phyloP scores from a whole-genome alignment of 2,113 vertebrate species.

The Tachuris rubrigastra region DNA sequence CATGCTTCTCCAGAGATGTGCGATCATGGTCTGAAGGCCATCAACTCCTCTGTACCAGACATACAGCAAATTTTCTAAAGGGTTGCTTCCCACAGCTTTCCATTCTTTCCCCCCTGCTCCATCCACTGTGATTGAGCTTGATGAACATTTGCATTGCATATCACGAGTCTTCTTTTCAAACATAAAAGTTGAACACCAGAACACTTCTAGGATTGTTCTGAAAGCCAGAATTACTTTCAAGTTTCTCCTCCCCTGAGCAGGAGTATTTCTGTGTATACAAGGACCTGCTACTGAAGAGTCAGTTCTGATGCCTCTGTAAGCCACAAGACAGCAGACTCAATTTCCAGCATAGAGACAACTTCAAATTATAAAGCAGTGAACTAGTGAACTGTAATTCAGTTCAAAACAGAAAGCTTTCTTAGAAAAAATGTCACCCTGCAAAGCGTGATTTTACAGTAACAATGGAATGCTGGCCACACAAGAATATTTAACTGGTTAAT shows the following conservation, averaged over 20 bases:
- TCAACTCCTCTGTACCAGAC: not conserved
- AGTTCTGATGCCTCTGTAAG: not conserved
- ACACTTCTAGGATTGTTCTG: not conserved
- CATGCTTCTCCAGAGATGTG: rapidly evolving
- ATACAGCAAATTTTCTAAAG: not conserved
- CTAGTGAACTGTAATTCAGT: not conserved
- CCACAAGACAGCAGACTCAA: not conserved
- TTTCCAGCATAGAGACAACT: not conserved
- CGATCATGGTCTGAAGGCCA: not conserved
- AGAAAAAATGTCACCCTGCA: not conserved
- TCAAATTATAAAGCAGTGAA: not conserved
- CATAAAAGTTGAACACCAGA: not conserved
- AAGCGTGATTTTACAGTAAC: not conserved
- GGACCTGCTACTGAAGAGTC: not conserved
- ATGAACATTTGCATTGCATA: too few species aligned
- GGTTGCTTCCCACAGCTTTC: not conserved
- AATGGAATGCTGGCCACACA: not conserved
- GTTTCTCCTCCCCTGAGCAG: not conserved
- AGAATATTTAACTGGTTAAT: not conserved
- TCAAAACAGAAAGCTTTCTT: not conserved
- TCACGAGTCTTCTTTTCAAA: not conserved
- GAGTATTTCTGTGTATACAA: rapidly evolving
- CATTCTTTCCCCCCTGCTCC: too few species aligned
- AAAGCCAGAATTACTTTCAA: not conserved
- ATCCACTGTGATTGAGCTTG: not conserved